These are phyloP conservation scores for Nomada goodeniana DNA, from an alignment of 2,888 invertebrate species.

Conservation along the genomic window DNA sequence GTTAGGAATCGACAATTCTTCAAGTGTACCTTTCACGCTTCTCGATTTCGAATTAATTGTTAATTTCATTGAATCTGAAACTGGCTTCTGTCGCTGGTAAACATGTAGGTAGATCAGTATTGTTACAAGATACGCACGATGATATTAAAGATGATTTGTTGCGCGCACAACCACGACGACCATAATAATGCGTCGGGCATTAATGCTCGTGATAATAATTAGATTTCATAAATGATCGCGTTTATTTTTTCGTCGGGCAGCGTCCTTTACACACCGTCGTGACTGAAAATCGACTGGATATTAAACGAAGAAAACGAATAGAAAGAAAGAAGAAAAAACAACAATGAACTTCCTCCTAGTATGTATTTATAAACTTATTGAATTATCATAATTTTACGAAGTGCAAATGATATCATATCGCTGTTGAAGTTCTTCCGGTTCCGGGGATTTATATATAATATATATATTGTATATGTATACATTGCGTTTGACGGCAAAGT, in stretches of 20 bases:
- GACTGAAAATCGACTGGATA: conserved; percentile 50
- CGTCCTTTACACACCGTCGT: conserved; percentile 53
- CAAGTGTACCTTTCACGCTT: conserved; percentile 56
- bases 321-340: not conserved
- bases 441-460: conserved; percentile 57
- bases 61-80: conserved; percentile 16
- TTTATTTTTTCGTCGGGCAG: conserved; percentile 60
- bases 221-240: conserved; percentile 57
- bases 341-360: conserved; percentile 52
- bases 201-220: conserved; percentile 53
- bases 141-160: conserved; percentile 40
- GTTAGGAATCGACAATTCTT: conserved; percentile 43
- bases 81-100: conserved; percentile 24
- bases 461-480: conserved; percentile 62
- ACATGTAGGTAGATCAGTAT: conserved; percentile 49
- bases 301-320: conserved; percentile 10
- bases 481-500: conserved; percentile 51
- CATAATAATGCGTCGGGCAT: conserved; percentile 38
- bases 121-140: conserved; percentile 51
- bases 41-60: conserved; percentile 24
- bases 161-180: conserved; percentile 53
- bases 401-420: conserved; percentile 67
- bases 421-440: conserved; percentile 70
- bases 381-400: conserved; percentile 62
- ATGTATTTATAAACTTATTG: conserved; percentile 40